Conservation (phyloP, 2,888 invertebrate genomes). For the Pyrrhosoma nymphula region DNA sequence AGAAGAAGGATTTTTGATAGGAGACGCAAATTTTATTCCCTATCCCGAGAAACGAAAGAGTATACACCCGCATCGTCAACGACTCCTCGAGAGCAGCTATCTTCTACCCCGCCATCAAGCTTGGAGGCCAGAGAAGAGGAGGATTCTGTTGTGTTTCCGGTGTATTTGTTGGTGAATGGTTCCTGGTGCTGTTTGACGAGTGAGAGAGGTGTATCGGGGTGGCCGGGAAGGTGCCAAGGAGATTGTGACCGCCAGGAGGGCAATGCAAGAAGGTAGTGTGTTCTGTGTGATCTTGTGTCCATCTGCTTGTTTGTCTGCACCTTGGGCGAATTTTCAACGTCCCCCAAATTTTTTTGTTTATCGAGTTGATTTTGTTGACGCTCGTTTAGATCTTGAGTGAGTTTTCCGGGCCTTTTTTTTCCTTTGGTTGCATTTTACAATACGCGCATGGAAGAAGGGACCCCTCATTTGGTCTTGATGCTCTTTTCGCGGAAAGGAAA, state of each 20-base stretch:
- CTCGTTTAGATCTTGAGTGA: background rate
- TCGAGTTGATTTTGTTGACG: background rate
- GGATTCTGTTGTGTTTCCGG: constrained; percentile 65
- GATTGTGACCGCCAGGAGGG: constrained; percentile 38
- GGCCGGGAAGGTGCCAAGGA: constrained; percentile 13
- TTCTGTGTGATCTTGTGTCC: background rate
- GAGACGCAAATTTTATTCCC: background rate
- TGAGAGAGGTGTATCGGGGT: constrained; percentile 34
- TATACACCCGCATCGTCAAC: background rate
- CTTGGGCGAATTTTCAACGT: too few relatives aligned
- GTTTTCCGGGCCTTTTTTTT: background rate
- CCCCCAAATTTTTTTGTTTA: background rate
- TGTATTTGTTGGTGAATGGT: constrained; percentile 65
- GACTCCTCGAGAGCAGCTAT: background rate
- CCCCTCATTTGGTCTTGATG: background rate
- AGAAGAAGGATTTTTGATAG: constrained; percentile 15
- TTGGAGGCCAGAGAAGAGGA: background rate
- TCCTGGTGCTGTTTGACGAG: constrained; percentile 65
- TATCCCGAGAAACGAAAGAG: background rate
- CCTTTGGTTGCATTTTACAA: background rate
- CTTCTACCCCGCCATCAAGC: background rate
- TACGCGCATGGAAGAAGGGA: background rate
- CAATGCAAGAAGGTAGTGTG: constrained; percentile 63
- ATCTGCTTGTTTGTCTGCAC: background rate
- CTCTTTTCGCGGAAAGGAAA: background rate